phyloP scores from a whole-genome alignment of 2,113 vertebrate species.

The Odobenus rosmarus region DNA sequence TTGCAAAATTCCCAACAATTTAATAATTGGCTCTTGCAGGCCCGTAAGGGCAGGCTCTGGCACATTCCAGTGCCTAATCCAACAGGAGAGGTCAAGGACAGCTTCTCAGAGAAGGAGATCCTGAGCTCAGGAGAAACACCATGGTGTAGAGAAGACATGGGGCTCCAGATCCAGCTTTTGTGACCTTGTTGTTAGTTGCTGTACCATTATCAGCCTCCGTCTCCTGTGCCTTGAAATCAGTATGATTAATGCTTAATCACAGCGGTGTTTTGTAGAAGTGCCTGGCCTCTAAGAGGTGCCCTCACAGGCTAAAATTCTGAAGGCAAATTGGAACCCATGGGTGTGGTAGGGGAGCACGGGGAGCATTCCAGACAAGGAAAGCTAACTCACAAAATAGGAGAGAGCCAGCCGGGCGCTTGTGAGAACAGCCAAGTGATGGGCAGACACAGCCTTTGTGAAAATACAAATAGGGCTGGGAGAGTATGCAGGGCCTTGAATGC shows the following conservation, averaged over 20 bases:
- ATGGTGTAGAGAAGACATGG: rapidly evolving
- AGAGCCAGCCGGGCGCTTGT: neutral
- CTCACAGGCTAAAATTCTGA: neutral
- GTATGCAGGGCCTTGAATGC: neutral
- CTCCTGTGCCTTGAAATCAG: neutral
- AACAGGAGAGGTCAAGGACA: constrained; percentile 35
- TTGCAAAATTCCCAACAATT: constrained; percentile 75
- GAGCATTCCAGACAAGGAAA: neutral
- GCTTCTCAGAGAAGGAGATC: neutral
- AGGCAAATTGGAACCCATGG: neutral
- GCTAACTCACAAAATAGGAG: neutral
- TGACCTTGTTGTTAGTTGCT: neutral
- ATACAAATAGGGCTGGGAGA: too few species aligned
- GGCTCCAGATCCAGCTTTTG: neutral
- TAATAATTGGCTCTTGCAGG: constrained; percentile 53
- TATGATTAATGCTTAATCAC: neutral
- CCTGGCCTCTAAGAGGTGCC: neutral
- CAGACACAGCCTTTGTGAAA: neutral
- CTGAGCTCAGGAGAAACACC: neutral
- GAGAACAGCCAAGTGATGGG: neutral
- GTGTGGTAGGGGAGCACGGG: rapidly evolving
- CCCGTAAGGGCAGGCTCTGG: constrained; percentile 51
- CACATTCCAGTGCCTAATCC: constrained; percentile 47
- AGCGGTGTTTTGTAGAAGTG: neutral
- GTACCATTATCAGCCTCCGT: neutral